A percentile compares a stretch with the other conserved stretches of the same genome.
These are phyloP conservation scores for Eupeodes corollae DNA, from an alignment of 1,140 invertebrate genomes.

Conservation along the genomic window DNA sequence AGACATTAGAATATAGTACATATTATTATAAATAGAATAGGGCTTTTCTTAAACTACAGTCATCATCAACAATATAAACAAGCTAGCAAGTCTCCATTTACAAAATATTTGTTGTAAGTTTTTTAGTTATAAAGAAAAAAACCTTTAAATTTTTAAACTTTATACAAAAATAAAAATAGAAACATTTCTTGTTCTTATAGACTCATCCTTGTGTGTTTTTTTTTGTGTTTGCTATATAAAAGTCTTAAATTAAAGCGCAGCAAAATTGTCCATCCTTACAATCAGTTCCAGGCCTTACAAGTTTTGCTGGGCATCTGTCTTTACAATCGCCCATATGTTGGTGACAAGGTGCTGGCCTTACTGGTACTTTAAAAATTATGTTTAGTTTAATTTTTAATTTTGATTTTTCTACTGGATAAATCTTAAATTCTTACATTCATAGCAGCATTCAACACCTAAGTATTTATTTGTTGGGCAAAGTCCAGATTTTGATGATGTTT, in stretches of 20 bases:
- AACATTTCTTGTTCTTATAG: no score
- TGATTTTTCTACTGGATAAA: neutral
- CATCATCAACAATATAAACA: no score
- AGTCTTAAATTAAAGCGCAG: conserved; percentile 21
- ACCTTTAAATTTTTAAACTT: no score
- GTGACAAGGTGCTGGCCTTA: conserved; percentile 27
- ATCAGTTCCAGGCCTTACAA: conserved; percentile 24
- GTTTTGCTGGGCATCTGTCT: conserved; percentile 16
- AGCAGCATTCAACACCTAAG: conserved; percentile 35
- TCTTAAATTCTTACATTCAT: conserved; percentile 29
- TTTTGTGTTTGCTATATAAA: neutral
- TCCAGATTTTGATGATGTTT: conserved; percentile 22
- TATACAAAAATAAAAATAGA: no score
- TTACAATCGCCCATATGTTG: conserved; percentile 26
- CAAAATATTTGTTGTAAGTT: no score
- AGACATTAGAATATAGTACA: no score
- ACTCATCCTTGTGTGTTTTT: neutral
- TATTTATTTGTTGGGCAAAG: conserved; percentile 28
- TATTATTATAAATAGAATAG: no score
- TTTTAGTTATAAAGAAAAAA: no score
- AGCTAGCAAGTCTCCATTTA: no score
- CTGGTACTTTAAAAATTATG: conserved; percentile 17
- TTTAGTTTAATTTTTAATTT: neutral
- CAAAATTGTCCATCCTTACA: conserved; percentile 27
- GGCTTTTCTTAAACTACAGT: no score